Evolutionary conservation across 92 coral and sea anemone species (phyloP).

Genomic region (Epizoanthus ramosus): DNA sequence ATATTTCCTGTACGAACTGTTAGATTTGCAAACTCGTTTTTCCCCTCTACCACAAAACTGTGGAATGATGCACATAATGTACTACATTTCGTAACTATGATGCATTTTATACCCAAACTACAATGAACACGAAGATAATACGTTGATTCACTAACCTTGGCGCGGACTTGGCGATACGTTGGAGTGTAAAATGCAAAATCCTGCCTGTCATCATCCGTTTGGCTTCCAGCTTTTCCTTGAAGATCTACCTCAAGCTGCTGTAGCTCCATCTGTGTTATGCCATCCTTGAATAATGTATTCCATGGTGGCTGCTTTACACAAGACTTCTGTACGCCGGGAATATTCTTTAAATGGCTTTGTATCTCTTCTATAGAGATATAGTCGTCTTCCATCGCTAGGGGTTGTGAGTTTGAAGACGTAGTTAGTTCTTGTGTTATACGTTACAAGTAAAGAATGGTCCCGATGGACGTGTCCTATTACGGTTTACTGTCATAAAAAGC

Average conservation of each 20-base stretch:
- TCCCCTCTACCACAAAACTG: too few relatives aligned
- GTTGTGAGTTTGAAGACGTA: not conserved
- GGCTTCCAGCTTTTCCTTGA: not conserved
- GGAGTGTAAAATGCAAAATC: conserved; percentile 17
- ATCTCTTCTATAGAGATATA: conserved; percentile 5
- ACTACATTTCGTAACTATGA: too few relatives aligned
- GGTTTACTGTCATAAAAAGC: too few relatives aligned
- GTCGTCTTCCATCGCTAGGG: not conserved
- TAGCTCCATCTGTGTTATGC: conserved; percentile 35
- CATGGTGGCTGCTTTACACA: not conserved
- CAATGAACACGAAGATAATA: not conserved
- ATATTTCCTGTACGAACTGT: too few relatives aligned
- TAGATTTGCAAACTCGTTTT: too few relatives aligned
- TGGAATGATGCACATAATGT: too few relatives aligned
- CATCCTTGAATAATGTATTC: conserved; percentile 10
- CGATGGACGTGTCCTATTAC: too few relatives aligned
- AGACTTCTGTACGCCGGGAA: not conserved
- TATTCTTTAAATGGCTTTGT: not conserved
- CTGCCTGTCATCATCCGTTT: conserved; percentile 5
- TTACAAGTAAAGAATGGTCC: too few relatives aligned
- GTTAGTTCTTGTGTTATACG: too few relatives aligned
- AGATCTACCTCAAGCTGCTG: not conserved
- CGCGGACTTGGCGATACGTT: conserved; percentile 24
- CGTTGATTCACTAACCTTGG: not conserved
- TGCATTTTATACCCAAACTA: too few relatives aligned